Conservation (phyloP, 1,140 invertebrate species). For the Penaeus indicus region DNA sequence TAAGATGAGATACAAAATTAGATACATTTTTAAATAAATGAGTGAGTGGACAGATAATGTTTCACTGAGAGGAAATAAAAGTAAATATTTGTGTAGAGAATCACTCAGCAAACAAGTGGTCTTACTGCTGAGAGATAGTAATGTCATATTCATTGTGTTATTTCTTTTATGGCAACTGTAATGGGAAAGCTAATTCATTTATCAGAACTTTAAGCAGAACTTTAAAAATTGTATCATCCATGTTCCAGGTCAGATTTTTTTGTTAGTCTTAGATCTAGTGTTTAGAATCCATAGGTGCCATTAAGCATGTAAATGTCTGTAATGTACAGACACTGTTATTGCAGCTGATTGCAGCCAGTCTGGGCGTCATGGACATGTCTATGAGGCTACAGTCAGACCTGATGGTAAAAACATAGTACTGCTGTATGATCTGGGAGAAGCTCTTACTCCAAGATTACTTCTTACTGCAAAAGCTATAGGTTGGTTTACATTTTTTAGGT, state of each 20-base stretch:
- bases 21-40: no score
- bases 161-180: no score
- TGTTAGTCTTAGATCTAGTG: not conserved
- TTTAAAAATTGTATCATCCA: no score
- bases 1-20: no score
- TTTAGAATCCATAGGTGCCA: not conserved
- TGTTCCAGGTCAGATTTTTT: not conserved
- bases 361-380: conserved; percentile 46
- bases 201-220: no score
- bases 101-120: no score
- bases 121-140: no score
- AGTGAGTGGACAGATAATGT: no score
- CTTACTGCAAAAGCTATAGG: conserved; percentile 53
- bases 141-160: no score
- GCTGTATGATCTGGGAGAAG: conserved; percentile 52
- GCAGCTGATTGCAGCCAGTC: conserved; percentile 47
- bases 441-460: conserved; percentile 53
- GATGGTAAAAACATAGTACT: conserved; percentile 50
- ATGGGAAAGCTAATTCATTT: no score
- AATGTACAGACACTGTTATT: conserved; percentile 9
- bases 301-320: not conserved
- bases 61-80: no score
- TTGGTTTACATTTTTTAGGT: not conserved
- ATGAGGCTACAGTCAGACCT: conserved; percentile 47
- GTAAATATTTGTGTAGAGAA: no score